A percentile compares a stretch with the other conserved stretches of the same genome.
These are phyloP conservation scores for Drosophila busckii DNA, from an alignment of 1,140 invertebrate species.

Conservation along the genomic window DNA sequence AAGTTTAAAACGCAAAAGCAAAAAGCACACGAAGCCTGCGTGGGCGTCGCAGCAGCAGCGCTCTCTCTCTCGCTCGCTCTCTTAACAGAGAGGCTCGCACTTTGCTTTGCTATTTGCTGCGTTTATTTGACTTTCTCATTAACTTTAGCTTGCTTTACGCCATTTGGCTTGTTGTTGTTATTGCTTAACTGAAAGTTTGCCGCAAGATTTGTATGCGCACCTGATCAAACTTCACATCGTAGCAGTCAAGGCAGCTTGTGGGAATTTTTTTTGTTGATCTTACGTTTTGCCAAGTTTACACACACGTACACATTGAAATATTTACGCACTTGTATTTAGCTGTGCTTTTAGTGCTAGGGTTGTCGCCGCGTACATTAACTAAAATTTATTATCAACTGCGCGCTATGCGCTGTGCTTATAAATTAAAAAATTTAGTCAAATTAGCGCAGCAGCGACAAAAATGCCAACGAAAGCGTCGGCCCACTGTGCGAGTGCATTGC, in stretches of 20 bases:
- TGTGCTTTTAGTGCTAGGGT: constrained; percentile 16
- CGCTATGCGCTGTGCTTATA: constrained; percentile 41
- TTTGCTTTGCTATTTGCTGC: constrained; percentile 71
- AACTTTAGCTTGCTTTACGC: constrained; percentile 66
- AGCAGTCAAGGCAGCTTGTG: constrained; percentile 37
- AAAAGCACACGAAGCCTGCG: constrained; percentile 57
- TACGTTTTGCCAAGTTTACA: constrained; percentile 48
- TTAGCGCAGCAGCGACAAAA: constrained; percentile 47
- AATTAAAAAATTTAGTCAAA: constrained; percentile 66
- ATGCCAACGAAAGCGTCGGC: constrained; percentile 54
- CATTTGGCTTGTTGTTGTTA: constrained; percentile 22
- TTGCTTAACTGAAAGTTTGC: constrained; percentile 70
- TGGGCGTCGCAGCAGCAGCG: constrained; percentile 3
- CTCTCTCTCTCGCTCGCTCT: constrained; percentile 11
- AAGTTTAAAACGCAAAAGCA: constrained; percentile 53
- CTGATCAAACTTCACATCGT: constrained; percentile 72
- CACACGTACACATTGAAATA: background rate
- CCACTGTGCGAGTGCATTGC: constrained; percentile 50
- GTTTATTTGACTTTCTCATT: constrained; percentile 76
- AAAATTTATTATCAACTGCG: constrained; percentile 53
- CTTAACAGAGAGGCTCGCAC: constrained; percentile 34
- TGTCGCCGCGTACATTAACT: constrained; percentile 46
- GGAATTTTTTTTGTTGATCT: constrained; percentile 58
- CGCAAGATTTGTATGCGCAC: constrained; percentile 73
- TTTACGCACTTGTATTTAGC: background rate